These are phyloP conservation scores for Gymnoscopelus braueri DNA, from an alignment of 2,797 vertebrate genomes.

Conservation along the genomic window DNA sequence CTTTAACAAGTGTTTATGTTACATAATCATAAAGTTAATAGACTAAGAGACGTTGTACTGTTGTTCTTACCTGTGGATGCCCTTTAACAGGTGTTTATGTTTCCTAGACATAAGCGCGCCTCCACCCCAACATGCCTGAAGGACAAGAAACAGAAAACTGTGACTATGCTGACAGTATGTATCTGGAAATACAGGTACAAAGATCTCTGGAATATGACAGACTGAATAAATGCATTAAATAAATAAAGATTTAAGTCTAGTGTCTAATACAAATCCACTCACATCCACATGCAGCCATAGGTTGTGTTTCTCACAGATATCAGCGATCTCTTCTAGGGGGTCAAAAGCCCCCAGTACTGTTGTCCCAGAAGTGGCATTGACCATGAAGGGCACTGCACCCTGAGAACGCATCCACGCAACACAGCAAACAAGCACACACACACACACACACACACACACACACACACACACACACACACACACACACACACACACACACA, in stretches of 20 bases:
- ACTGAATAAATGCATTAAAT: neutral
- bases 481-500: slow-evolving; percentile 10
- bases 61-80: slow-evolving; percentile 83
- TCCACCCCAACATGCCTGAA: slow-evolving; percentile 90
- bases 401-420: slow-evolving; percentile 47
- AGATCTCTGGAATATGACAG: neutral
- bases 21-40: no score
- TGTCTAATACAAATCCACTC: slow-evolving; percentile 57
- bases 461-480: slow-evolving; percentile 6
- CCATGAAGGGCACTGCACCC: slow-evolving; percentile 85
- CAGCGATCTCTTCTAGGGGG: slow-evolving; percentile 84
- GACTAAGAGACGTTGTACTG: neutral
- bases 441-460: neutral
- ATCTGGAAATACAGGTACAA: neutral
- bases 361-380: slow-evolving; percentile 86
- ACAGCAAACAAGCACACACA: slow-evolving; percentile 4
- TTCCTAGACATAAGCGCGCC: slow-evolving; percentile 85
- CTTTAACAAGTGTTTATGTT: no score
- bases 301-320: slow-evolving; percentile 79
- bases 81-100: slow-evolving; percentile 80
- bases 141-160: neutral
- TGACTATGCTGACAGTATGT: neutral
- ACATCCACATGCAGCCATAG: slow-evolving; percentile 85
- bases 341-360: slow-evolving; percentile 87
- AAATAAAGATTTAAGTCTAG: neutral